These are phyloP conservation scores for Halichondria panicea DNA, from an alignment of 37 sponge, comb jelly and placozoan species.

Conservation along the genomic window DNA sequence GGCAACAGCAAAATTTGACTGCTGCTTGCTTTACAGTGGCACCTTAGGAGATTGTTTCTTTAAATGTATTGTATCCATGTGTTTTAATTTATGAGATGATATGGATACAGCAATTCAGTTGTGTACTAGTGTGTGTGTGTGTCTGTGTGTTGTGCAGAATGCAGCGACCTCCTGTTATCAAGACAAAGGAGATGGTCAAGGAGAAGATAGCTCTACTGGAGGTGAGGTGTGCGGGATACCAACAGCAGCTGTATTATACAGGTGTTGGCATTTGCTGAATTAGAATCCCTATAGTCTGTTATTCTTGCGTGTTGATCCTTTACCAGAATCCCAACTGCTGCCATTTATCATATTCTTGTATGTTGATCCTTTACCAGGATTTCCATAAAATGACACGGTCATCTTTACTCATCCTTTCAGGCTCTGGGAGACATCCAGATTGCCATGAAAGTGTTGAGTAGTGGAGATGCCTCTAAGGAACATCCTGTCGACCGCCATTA, in stretches of 20 bases:
- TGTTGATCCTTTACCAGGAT: neutral
- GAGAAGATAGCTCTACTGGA: slow-evolving; percentile 84
- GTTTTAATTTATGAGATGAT: too few species aligned
- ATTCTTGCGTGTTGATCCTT: neutral
- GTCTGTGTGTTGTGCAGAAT: slow-evolving; percentile 46
- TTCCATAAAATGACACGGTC: neutral
- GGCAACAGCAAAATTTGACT: too few species aligned
- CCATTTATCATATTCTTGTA: neutral
- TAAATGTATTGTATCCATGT: too few species aligned
- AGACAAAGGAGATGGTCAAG: slow-evolving; percentile 70
- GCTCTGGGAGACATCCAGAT: slow-evolving; percentile 90
- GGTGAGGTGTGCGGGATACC: too few species aligned
- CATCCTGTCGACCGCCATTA: slow-evolving; percentile 85
- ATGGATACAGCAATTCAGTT: too few species aligned
- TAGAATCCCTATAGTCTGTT: too few species aligned
- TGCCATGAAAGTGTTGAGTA: slow-evolving; percentile 69
- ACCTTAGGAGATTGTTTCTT: too few species aligned
- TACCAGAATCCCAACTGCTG: neutral
- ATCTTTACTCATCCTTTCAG: slow-evolving; percentile 6
- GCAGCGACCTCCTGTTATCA: slow-evolving; percentile 81
- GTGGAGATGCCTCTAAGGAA: slow-evolving; percentile 9
- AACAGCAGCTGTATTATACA: too few species aligned
- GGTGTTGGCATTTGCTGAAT: too few species aligned
- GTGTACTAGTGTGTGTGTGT: slow-evolving; percentile 1
- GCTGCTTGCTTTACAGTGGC: too few species aligned